Conservation (phyloP, 2,113 vertebrate species). For the Mugil cephalus region DNA sequence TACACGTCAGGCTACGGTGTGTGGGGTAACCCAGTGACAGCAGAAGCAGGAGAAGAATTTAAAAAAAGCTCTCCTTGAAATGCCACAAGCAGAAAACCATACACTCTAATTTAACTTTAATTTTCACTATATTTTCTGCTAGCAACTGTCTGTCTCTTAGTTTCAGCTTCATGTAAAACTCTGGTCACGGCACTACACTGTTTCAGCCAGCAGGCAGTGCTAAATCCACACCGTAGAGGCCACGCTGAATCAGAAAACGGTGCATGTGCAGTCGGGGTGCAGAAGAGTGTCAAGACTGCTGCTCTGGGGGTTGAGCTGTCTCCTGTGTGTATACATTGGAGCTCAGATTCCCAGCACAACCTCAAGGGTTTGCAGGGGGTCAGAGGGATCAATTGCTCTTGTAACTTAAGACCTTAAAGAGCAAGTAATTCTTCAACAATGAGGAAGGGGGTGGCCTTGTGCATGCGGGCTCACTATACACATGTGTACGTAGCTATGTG, state of each 20-base stretch:
- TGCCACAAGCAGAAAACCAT: conserved; percentile 38
- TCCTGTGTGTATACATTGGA: conserved; percentile 91
- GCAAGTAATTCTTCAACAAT: conserved; percentile 94
- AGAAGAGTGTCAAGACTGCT: conserved; percentile 69
- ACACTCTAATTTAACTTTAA: conserved; percentile 40
- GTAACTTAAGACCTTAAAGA: conserved; percentile 95
- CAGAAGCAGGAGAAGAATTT: background rate
- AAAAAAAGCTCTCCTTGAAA: background rate
- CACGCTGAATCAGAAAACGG: conserved; percentile 18
- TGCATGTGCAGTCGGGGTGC: conserved; percentile 25
- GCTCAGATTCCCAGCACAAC: conserved; percentile 92
- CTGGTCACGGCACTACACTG: background rate
- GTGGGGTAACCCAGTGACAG: no score
- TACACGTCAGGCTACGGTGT: no score
- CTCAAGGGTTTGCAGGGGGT: conserved; percentile 92
- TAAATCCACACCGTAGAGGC: conserved; percentile 59
- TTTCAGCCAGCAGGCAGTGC: conserved; percentile 82
- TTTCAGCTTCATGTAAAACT: conserved; percentile 10
- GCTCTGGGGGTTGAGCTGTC: conserved; percentile 86
- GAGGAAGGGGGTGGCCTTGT: conserved; percentile 84
- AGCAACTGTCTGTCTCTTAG: conserved; percentile 42
- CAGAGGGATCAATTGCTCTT: conserved; percentile 95
- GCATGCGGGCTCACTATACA: conserved; percentile 44
- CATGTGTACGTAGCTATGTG: conserved; percentile 39
- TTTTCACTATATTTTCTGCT: conserved; percentile 35